A percentile compares a stretch with the other conserved stretches of the same genome.
phyloP scores from a whole-genome alignment of 2,888 invertebrate species.

The Aphodius sticticus region DNA sequence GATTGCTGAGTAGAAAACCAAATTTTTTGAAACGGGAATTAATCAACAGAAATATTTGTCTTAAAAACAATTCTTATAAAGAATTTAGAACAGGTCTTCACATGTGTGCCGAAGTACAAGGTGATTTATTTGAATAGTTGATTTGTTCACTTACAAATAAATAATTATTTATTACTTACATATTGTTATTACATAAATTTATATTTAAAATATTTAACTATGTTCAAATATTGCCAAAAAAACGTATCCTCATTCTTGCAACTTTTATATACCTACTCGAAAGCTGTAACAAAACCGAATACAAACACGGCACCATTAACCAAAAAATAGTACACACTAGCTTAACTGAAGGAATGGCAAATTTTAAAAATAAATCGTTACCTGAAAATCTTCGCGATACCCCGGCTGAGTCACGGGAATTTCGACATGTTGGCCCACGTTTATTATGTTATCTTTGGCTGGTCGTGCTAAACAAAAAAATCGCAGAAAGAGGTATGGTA shows the following conservation, averaged over 20 bases:
- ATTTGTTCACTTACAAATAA: too few relatives aligned
- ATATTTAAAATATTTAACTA: too few relatives aligned
- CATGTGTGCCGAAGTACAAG: too few relatives aligned
- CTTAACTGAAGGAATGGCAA: neutral
- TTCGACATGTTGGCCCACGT: neutral
- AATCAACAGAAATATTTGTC: too few relatives aligned
- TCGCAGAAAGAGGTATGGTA: neutral
- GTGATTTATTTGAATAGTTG: too few relatives aligned
- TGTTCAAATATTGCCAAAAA: too few relatives aligned
- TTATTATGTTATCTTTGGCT: neutral
- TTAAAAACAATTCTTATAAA: too few relatives aligned
- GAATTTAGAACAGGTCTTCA: too few relatives aligned
- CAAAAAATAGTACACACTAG: neutral
- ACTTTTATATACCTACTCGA: neutral
- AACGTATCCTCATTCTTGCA: neutral
- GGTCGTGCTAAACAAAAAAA: neutral
- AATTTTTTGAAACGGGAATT: too few relatives aligned
- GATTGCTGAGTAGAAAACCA: too few relatives aligned
- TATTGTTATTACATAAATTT: too few relatives aligned
- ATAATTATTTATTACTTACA: too few relatives aligned
- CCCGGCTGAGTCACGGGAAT: neutral
- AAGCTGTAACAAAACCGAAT: neutral
- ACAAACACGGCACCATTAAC: neutral
- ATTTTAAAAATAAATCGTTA: slow-evolving; percentile 4
- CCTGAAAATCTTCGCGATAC: neutral